Evolutionary conservation across 1,140 invertebrate species (phyloP), one percentile per base, ranked within the genome.

Genomic region (Sycophila sp.): DNA sequence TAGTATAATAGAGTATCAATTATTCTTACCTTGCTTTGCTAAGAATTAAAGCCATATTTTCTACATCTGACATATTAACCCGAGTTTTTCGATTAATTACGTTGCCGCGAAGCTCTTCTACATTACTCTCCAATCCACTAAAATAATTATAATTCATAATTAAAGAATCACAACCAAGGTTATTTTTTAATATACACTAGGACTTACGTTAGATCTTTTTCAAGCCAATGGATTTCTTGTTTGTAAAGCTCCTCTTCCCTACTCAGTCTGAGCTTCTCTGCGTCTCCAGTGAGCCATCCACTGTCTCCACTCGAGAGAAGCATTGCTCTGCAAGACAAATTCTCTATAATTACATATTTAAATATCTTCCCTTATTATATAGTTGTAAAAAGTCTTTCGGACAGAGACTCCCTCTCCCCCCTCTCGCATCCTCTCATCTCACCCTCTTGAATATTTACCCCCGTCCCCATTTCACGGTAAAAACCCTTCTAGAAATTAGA

Each of bases 31-130:
- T 94, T 66, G 94, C 92, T 85, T 94, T 91, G 82, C 93, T 96
- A 17, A 99, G 87, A 65, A 97, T 91, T 73, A 98, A 88, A 17
- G 97, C 97, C 91, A 99, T 98, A 76, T 94, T 94, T 82, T 99
- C 97, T 2, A 99, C 96, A 81, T 98, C 97, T 0, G 92, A 91
- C 94, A 98, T 97, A 81, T 98, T 98, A 11, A 99, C 96, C 38
- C 96, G 90, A 49, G 95, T 97, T 81, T 96, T 94, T 63, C 95
- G 90, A 86, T 97, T 98, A 53, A 98, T 96, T 0, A 98, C 97
- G 83, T 98, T 97, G 45, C 94, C 94, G 60, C 96, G 89, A 45
- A 99, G 87, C 81, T 97, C 95, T 86, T 99, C 97, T 2, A 99
- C 97, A 5, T 95, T 96, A 28, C 91, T 91, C 86, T 99, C 97